Evolutionary conservation across 2,797 vertebrate genomes (phyloP).

Genomic region (Sebastes ruberrimus): DNA sequence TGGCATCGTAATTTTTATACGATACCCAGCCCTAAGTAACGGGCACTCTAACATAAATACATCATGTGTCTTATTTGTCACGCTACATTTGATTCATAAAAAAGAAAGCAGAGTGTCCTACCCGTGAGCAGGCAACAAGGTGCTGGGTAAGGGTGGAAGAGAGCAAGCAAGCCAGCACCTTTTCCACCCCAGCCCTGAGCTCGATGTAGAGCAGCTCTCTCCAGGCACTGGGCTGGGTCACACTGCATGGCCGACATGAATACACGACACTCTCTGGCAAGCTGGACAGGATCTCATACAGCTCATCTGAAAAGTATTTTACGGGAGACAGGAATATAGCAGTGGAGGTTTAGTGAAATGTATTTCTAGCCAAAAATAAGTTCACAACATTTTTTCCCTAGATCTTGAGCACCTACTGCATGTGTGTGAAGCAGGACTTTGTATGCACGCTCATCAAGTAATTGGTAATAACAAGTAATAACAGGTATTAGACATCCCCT

Average conservation of each 20-base stretch:
- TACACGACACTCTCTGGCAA: slow-evolving; percentile 92
- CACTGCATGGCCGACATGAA: slow-evolving; percentile 89
- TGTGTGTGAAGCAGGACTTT: background rate
- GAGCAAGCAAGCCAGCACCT: slow-evolving; percentile 89
- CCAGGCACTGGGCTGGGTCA: slow-evolving; percentile 85
- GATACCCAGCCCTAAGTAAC: no score
- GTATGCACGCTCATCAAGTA: background rate
- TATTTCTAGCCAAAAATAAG: background rate
- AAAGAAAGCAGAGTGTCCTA: slow-evolving; percentile 43
- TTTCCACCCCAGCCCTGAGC: slow-evolving; percentile 87
- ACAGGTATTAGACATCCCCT: background rate
- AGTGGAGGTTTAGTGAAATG: background rate
- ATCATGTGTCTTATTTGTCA: background rate
- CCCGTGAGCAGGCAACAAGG: slow-evolving; percentile 88
- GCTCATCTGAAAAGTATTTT: slow-evolving; percentile 83
- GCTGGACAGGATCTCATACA: slow-evolving; percentile 93
- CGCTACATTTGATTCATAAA: background rate
- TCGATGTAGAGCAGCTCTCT: slow-evolving; percentile 89
- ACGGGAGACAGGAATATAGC: background rate
- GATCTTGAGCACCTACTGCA: background rate
- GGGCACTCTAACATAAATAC: background rate
- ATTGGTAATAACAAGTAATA: background rate
- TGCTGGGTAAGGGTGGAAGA: slow-evolving; percentile 86
- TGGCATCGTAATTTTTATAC: no score
- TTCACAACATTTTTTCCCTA: background rate